Evolutionary conservation across 2,113 vertebrate species (phyloP).

Genomic region (Neolamprologus toae): DNA sequence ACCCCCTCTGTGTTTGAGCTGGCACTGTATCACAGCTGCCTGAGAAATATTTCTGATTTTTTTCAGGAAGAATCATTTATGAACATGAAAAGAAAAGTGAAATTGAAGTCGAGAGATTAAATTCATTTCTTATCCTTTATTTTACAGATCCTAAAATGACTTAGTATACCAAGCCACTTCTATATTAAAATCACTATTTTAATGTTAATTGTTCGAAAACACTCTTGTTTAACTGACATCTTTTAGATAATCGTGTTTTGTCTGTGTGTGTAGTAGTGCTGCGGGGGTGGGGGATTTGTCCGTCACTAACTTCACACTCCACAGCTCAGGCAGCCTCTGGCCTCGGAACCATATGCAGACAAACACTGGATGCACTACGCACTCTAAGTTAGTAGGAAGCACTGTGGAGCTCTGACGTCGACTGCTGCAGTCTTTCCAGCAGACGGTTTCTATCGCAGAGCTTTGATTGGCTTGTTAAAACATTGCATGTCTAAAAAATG

Average conservation of each 20-base stretch:
- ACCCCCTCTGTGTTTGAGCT: neutral
- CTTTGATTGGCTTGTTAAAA: neutral
- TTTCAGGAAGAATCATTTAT: neutral
- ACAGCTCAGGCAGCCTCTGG: slow-evolving; percentile 13
- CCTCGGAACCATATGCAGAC: neutral
- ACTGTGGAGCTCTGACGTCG: neutral
- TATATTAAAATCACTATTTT: neutral
- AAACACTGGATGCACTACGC: neutral
- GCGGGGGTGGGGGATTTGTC: slow-evolving; percentile 7
- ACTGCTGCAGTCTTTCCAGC: neutral
- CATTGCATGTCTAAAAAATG: neutral
- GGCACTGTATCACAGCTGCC: neutral
- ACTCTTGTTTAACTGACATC: neutral
- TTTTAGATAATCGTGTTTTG: neutral
- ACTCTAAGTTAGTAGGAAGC: neutral
- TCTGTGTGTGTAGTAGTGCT: neutral
- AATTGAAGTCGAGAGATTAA: neutral
- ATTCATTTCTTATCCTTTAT: neutral
- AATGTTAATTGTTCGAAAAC: neutral
- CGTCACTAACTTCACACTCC: slow-evolving; percentile 29
- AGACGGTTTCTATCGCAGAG: accelerated
- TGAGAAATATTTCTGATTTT: neutral
- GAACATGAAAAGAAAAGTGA: neutral
- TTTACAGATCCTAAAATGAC: neutral
- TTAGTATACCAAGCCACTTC: neutral